Evolutionary conservation across 2,888 invertebrate species (phyloP).

Genomic region (Pammene fasciana): DNA sequence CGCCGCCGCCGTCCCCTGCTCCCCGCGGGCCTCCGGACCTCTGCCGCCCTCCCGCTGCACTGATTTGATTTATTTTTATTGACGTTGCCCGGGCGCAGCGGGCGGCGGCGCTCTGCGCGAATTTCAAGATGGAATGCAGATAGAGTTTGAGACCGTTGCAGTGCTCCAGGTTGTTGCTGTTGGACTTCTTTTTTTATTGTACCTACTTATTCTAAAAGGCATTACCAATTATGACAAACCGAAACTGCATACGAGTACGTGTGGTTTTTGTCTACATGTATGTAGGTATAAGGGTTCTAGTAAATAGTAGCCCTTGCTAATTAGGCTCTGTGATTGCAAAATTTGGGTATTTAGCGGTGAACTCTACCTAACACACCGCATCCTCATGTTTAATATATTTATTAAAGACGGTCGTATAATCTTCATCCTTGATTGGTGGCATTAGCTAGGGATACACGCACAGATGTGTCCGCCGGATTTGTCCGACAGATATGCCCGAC

Average conservation of each 20-base stretch:
- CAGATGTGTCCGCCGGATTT: no score
- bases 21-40: constrained; percentile 37
- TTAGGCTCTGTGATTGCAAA: no score
- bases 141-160: constrained; percentile 38
- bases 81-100: constrained; percentile 49
- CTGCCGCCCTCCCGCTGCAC: constrained; percentile 46
- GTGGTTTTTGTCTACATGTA: no score
- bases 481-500: no score
- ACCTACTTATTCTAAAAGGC: background rate
- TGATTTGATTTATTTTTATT: constrained; percentile 64
- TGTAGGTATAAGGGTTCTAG: no score
- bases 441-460: no score
- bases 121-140: constrained; percentile 41
- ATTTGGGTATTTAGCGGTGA: no score
- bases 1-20: constrained; percentile 50
- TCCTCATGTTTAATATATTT: no score
- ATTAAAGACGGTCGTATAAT: no score
- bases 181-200: background rate
- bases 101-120: constrained; percentile 40
- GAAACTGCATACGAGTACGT: background rate
- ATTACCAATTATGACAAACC: background rate
- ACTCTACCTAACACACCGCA: no score
- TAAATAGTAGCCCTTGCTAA: no score
- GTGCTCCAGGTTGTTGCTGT: constrained; percentile 17
- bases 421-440: no score